Percentiles rank a stretch among this genome's conserved stretches.
phyloP scores from a whole-genome alignment of 35 echinoderm and acorn worm species.

The Ophioderma brevispina region DNA sequence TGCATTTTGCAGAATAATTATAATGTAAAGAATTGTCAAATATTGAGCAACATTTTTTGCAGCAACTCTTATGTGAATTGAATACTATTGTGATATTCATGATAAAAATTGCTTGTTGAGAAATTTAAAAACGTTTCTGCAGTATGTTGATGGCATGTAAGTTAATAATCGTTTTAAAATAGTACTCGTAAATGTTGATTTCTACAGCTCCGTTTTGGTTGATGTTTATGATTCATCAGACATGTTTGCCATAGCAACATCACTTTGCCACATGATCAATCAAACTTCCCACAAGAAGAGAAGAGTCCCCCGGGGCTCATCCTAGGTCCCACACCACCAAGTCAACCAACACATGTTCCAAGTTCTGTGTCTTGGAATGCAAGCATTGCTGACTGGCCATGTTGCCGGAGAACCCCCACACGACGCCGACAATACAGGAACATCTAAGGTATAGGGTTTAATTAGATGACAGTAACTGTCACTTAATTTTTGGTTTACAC shows the following conservation, averaged over 20 bases:
- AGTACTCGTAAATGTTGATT: no score
- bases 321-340: background rate
- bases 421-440: constrained; percentile 18
- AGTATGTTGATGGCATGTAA: no score
- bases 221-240: constrained; percentile 34
- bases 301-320: background rate
- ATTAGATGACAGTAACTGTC: no score
- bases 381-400: background rate
- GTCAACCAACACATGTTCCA: background rate
- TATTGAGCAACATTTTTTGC: no score
- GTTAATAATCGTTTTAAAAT: no score
- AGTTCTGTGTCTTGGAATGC: constrained; percentile 9
- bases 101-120: no score
- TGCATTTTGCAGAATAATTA: no score
- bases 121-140: no score
- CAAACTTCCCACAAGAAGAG: background rate
- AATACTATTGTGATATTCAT: no score
- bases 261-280: constrained; percentile 7
- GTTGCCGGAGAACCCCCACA: constrained; percentile 3
- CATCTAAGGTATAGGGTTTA: constrained; percentile 30
- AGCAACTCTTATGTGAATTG: no score
- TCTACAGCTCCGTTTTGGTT: background rate
- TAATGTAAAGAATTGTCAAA: no score
- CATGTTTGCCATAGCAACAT: constrained; percentile 12
- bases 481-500: no score